Evolutionary conservation across 2,888 invertebrate species (phyloP), one percentile per base, ranked within the genome.

Genomic region (Orthosia gracilis): DNA sequence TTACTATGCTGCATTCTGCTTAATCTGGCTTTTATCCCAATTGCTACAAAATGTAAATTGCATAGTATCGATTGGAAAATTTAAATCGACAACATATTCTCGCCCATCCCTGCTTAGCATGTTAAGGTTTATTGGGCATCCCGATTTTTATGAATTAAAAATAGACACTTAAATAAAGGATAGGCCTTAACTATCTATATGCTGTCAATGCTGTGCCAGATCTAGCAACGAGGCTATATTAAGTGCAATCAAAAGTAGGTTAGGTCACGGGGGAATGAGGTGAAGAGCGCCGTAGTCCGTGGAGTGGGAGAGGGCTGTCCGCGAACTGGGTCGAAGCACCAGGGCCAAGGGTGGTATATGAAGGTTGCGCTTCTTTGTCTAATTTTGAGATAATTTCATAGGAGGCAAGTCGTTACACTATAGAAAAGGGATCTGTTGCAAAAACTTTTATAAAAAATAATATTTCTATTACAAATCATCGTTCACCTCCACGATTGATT

Each of bases 291-390:
- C 55, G 59, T 64, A 62, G 52, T 52, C 67, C 71, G 71, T 72
- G 66, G 63, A 62, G 82, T 84, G 76, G 82, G 76, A 78, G 64
- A 87, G 77, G 69, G 80, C 78, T 90, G 89, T 88, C 86, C 86
- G 88, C 88, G 89, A 96, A 92, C 93, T 95, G 92, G 95, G 95
- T 95, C 95, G 90, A 90, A 93, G 87, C 90, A 93, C 94, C 96
- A 96, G 94, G 95, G 96, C 96, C 96, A 96, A 96, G 96, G 96
- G 95, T 95, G 94, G 91, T 91, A 90, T 86, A 87, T 93, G 94
- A 95, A 96, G 95, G 95, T 96, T 95, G 94, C 87, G 87, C 85
- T 91, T 88, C 90, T 94, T 94, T 94, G 92, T 94, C 91, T 92
- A 88, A 89, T 83, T 86, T 78, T 82, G 88, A 85, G 83, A 84